These are phyloP conservation scores for Melanargia galathea DNA, from an alignment of 2,888 invertebrate species.

Conservation along the genomic window DNA sequence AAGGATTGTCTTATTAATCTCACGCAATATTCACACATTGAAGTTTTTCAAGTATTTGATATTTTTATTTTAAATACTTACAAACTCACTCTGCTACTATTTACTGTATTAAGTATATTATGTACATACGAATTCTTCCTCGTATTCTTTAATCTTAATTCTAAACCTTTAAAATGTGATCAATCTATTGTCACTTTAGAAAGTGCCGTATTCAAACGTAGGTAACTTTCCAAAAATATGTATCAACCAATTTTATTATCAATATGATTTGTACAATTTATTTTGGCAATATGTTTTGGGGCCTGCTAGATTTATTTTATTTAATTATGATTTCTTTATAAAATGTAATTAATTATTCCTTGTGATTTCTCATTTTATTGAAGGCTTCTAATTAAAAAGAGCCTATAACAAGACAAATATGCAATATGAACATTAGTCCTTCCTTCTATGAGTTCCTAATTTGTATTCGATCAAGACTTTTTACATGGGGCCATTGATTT, in stretches of 20 bases:
- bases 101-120: too few relatives aligned
- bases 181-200: background rate
- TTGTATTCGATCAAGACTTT: background rate
- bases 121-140: too few relatives aligned
- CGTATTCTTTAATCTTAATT: too few relatives aligned
- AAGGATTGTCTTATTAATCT: background rate
- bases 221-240: too few relatives aligned
- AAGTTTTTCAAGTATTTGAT: constrained; percentile 2
- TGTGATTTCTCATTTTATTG: background rate
- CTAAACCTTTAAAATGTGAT: background rate
- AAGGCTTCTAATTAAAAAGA: background rate
- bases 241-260: background rate
- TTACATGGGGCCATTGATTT: background rate
- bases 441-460: constrained; percentile 4
- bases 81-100: too few relatives aligned
- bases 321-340: background rate
- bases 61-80: background rate
- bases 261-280: background rate
- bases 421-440: background rate
- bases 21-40: background rate
- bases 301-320: background rate
- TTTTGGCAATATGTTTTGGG: background rate
- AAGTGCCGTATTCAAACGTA: background rate
- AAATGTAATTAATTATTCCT: background rate
- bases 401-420: background rate